Evolutionary conservation across 1,140 invertebrate genomes (phyloP).

Genomic region (Sitodiplosis mosellana): DNA sequence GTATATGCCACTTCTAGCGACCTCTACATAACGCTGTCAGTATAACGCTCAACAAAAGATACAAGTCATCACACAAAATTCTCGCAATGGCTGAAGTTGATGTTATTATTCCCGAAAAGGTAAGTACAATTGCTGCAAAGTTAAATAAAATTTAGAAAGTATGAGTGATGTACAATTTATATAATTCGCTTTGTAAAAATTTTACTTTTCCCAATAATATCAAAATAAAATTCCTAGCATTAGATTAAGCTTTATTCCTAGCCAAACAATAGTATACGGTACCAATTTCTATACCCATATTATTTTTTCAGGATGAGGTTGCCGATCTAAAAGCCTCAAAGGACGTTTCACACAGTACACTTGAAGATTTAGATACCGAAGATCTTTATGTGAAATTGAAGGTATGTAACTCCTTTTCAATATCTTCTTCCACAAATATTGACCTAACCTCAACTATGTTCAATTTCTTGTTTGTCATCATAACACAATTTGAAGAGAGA

Average conservation of each 20-base stretch:
- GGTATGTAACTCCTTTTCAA: slow-evolving; percentile 29
- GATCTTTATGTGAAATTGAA: slow-evolving; percentile 91
- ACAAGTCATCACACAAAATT: neutral
- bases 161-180: too few species aligned
- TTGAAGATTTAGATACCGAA: slow-evolving; percentile 68
- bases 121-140: slow-evolving; percentile 18
- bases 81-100: slow-evolving; percentile 47
- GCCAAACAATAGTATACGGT: slow-evolving; percentile 1
- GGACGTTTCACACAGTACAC: slow-evolving; percentile 28
- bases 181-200: too few species aligned
- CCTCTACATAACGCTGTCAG: too few species aligned
- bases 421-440: neutral
- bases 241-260: slow-evolving; percentile 2
- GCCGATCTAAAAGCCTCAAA: slow-evolving; percentile 33
- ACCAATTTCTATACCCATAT: slow-evolving; percentile 5
- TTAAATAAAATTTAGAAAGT: too few species aligned
- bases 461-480: slow-evolving; percentile 2
- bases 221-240: slow-evolving; percentile 1
- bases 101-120: slow-evolving; percentile 48
- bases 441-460: neutral
- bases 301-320: slow-evolving; percentile 34
- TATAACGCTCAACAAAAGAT: neutral
- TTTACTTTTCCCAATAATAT: slow-evolving; percentile 2
- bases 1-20: too few species aligned
- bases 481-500: neutral